Conservation (phyloP, 2,797 vertebrate genomes). For the Picus viridis region DNA sequence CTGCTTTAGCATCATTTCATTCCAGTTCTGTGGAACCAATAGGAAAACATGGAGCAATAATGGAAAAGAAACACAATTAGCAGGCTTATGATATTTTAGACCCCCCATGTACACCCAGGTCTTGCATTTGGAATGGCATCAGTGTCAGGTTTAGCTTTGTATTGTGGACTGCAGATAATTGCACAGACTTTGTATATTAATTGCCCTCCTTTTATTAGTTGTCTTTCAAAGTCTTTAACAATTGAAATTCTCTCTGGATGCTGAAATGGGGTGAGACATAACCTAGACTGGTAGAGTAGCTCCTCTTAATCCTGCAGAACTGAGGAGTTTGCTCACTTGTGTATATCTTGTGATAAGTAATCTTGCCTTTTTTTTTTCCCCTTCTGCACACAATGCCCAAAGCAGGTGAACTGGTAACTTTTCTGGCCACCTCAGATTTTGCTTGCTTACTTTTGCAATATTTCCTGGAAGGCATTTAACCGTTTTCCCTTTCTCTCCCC, state of each 20-base stretch:
- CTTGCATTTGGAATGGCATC: neutral
- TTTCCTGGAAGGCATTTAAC: constrained; percentile 67
- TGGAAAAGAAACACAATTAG: neutral
- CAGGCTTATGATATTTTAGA: neutral
- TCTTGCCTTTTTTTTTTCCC: neutral
- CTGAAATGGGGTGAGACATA: constrained; percentile 49
- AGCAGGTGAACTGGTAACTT: constrained; percentile 23
- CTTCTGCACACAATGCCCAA: constrained; percentile 15
- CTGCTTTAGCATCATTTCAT: neutral
- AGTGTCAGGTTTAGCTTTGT: neutral
- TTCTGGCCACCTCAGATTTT: constrained; percentile 37
- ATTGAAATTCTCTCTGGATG: constrained; percentile 45
- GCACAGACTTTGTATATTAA: neutral
- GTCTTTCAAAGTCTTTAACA: neutral
- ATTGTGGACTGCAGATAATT: neutral
- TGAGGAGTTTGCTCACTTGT: constrained; percentile 36
- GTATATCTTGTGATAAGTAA: constrained; percentile 24
- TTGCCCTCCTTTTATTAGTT: neutral
- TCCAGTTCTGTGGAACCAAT: neutral
- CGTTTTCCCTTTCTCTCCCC: constrained; percentile 72
- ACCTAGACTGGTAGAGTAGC: neutral
- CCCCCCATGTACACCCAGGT: neutral
- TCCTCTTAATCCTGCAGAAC: neutral
- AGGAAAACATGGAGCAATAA: neutral
- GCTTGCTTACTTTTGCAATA: constrained; percentile 29